Conservation (phyloP, 2,797 vertebrate species). For the Sebastiscus tertius region DNA sequence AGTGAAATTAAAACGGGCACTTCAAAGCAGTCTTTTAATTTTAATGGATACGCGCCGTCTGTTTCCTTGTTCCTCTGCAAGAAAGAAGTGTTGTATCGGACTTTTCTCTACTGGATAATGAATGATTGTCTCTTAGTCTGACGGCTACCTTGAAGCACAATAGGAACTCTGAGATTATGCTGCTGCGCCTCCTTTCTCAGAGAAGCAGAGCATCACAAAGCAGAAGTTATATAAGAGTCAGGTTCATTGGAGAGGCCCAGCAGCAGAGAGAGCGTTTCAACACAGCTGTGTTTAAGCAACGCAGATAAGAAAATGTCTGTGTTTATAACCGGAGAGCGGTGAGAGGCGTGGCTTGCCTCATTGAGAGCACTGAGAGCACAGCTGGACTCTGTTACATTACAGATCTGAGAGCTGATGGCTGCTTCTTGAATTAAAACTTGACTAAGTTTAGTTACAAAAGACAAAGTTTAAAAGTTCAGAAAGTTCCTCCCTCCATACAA, state of each 20-base stretch:
- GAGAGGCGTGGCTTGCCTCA: neutral
- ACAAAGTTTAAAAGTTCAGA: constrained; percentile 1
- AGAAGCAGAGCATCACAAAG: constrained; percentile 3
- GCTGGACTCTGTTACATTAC: neutral
- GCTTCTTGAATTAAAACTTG: neutral
- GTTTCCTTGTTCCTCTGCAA: neutral
- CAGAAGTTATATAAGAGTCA: constrained; percentile 43
- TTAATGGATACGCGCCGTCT: neutral
- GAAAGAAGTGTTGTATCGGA: neutral
- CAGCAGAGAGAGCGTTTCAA: constrained; percentile 21
- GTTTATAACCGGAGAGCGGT: constrained; percentile 32
- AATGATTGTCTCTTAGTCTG: neutral
- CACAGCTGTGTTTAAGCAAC: constrained; percentile 65
- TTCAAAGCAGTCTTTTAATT: constrained; percentile 35
- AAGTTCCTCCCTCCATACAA: neutral
- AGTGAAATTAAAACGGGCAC: constrained; percentile 46
- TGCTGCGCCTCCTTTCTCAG: neutral
- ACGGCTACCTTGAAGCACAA: neutral
- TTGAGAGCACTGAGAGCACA: constrained; percentile 17
- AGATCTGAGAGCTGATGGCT: neutral
- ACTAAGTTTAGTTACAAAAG: constrained; percentile 5
- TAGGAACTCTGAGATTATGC: constrained; percentile 5
- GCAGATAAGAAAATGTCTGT: constrained; percentile 32
- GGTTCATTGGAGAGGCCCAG: constrained; percentile 21
- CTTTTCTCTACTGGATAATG: neutral